Evolutionary conservation across 1,140 invertebrate species (phyloP).

Genomic region (Lerema accius): DNA sequence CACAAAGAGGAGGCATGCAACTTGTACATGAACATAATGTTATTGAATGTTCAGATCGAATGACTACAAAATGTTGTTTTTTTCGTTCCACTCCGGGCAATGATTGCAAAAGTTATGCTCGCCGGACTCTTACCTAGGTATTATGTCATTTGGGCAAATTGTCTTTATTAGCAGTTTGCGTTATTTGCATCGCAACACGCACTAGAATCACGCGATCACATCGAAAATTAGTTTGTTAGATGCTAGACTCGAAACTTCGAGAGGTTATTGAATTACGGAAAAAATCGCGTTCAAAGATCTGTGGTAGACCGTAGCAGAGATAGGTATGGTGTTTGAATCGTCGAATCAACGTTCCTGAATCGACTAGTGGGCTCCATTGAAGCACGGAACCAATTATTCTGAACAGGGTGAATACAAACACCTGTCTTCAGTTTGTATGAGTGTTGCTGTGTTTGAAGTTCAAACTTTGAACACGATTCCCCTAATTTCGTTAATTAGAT

Average conservation of each 20-base stretch:
- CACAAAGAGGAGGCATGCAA: no score
- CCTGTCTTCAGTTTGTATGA: constrained; percentile 12
- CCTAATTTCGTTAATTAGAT: neutral
- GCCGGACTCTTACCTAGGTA: neutral
- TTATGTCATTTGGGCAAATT: constrained; percentile 10
- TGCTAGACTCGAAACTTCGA: constrained; percentile 5
- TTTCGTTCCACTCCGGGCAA: neutral
- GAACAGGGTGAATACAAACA: constrained; percentile 7
- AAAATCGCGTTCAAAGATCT: no score
- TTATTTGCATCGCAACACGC: constrained; percentile 2
- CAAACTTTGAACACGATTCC: neutral
- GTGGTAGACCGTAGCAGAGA: no score
- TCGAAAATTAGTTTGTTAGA: constrained; percentile 5
- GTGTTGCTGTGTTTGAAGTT: neutral
- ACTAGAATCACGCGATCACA: neutral
- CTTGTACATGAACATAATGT: no score
- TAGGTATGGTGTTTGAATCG: no score
- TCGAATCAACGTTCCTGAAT: no score
- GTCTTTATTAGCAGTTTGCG: constrained; percentile 11
- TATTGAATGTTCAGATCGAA: no score
- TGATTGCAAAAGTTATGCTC: neutral
- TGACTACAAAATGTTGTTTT: no score
- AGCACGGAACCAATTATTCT: constrained; percentile 12
- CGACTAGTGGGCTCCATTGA: neutral
- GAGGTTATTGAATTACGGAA: constrained; percentile 25